Base-by-base conservation (phyloP, 2,888 invertebrate genomes). In the Aleiodes testaceus region DNA sequence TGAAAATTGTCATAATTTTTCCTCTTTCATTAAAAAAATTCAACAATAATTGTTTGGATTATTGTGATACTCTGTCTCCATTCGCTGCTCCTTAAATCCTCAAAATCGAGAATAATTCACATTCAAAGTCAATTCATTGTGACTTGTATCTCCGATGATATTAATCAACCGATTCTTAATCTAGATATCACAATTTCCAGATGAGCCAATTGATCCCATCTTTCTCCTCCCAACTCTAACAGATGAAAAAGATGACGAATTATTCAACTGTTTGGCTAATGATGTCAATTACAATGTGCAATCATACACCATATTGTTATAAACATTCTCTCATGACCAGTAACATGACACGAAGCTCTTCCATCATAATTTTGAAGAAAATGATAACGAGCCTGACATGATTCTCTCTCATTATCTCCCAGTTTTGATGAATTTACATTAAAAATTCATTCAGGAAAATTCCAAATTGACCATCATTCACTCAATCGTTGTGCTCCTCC, bases 401-500 rank as follows among this genome's bases (percentile, higher is more conserved):
- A 42, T 36, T 14, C 18, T 59, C 18, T 59, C 18, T 59, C 5
- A 9, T 20, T 59, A 14, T 55, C 30, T 59, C 36, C 36, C 18
- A 16, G 26, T 30, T 9, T 7, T 42, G 6, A 16, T 59, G 59
- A 59, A 53, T 53, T 36, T 36, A 11, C 3, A 9, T 36, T 30
- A 18, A 42, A 59, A 18, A 59, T 36, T 59, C 59, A 36, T 22
- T 55, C 55, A 14, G 30, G 4, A 30, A 30, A 14, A 42, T 22
- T 49, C 30, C 14, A 66, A 36, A 14, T 50, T 36, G 12, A 52
- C 16, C 18, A 26, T 52, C 45, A 44, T 59, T 67, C 59, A 69
- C 74, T 79, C 79, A 79, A 72, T 79, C 78, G 64, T 74, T 76
- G 49, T 76, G 72, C 42, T 78, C 73, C 26, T 75, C 76, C 69